Evolutionary conservation across 1,140 invertebrate species (phyloP).

Genomic region (Brachionus rubens): DNA sequence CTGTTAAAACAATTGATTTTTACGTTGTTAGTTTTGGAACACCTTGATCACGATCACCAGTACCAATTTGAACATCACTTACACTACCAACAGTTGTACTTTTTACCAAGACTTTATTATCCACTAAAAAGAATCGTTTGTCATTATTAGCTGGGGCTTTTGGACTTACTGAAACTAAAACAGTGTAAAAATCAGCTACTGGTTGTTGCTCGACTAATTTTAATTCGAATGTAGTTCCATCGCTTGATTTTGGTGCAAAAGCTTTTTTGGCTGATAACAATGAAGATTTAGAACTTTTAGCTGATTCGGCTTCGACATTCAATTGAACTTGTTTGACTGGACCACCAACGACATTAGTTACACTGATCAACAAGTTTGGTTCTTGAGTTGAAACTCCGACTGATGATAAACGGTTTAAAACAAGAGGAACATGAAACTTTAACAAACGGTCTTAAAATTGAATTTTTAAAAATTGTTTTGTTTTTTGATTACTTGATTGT

Average conservation of each 20-base stretch:
- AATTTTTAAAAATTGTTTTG: not conserved
- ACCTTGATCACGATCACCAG: conserved; percentile 78
- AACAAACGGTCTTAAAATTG: not conserved
- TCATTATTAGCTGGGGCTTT: conserved; percentile 23
- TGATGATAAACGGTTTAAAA: conserved; percentile 13
- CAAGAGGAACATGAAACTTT: conserved; percentile 32
- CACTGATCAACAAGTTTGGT: conserved; percentile 14
- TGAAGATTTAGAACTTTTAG: conserved; percentile 10
- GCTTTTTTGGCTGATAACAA: conserved; percentile 20
- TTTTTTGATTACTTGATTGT: not conserved
- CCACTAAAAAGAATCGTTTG: conserved; percentile 17
- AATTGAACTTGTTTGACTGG: conserved; percentile 4
- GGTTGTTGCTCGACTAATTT: conserved; percentile 18
- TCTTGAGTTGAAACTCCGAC: not conserved
- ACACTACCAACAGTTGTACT: conserved; percentile 64
- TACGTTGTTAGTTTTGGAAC: conserved; percentile 55
- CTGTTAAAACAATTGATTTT: not conserved
- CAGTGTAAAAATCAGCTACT: conserved; percentile 38
- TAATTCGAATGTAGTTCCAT: conserved; percentile 40
- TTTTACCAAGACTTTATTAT: conserved; percentile 48
- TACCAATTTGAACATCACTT: conserved; percentile 73
- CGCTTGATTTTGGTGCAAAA: conserved; percentile 38
- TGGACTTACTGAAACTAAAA: not conserved
- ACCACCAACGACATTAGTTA: conserved; percentile 12
- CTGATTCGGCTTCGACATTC: conserved; percentile 15